Evolutionary conservation across 2,113 vertebrate genomes (phyloP).

Genomic region (Galeopterus variegatus): DNA sequence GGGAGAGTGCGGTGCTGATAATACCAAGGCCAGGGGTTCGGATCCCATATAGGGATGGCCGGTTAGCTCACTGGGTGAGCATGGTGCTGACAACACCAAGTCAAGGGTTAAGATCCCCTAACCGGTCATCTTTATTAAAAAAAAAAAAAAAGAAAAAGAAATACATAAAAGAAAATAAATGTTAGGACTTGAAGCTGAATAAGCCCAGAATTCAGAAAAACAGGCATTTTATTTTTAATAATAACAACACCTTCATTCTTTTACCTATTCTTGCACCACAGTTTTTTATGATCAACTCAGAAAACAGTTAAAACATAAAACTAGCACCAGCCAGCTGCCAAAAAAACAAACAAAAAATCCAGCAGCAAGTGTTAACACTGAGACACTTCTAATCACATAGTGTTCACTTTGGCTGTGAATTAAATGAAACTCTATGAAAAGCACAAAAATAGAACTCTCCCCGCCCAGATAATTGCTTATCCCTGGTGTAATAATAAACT

Average conservation of each 20-base stretch:
- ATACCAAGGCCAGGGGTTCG: too few species aligned
- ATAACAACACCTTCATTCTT: not conserved
- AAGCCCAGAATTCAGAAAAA: not conserved
- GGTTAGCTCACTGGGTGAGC: too few species aligned
- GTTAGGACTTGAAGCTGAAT: constrained; percentile 28
- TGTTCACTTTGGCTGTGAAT: constrained; percentile 24
- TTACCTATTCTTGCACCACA: not conserved
- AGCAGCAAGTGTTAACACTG: constrained; percentile 4
- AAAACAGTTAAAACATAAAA: constrained; percentile 67
- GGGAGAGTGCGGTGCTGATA: too few species aligned
- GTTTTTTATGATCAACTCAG: constrained; percentile 34
- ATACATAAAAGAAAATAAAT: constrained; percentile 28
- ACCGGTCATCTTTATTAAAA: too few species aligned
- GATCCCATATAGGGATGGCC: too few species aligned
- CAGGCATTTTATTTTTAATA: not conserved
- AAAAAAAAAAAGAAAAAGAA: too few species aligned
- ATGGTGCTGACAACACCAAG: too few species aligned
- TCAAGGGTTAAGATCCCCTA: too few species aligned
- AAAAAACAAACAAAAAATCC: not conserved
- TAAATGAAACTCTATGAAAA: constrained; percentile 58
- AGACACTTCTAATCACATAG: constrained; percentile 58
- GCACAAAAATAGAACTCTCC: constrained; percentile 59
- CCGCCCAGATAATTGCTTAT: constrained; percentile 51
- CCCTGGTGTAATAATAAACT: not conserved
- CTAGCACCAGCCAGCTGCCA: not conserved